phyloP scores from a whole-genome alignment of 2,113 vertebrate species.

The Haemorhous mexicanus region DNA sequence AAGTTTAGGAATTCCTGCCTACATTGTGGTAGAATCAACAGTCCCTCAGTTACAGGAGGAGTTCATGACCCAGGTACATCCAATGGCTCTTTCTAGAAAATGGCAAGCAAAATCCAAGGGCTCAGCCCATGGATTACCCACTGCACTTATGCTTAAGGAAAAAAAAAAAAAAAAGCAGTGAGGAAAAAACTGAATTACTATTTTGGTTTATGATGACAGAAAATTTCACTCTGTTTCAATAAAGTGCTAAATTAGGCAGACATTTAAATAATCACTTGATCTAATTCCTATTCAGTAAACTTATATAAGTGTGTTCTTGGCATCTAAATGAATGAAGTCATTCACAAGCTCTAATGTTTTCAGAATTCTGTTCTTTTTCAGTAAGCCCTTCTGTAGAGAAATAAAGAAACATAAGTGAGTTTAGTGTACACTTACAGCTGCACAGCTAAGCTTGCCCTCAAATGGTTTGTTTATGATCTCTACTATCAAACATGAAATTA shows the following conservation, averaged over 20 bases:
- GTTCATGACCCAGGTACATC: too few species aligned
- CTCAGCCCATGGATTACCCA: neutral
- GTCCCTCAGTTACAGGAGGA: neutral
- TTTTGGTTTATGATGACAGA: neutral
- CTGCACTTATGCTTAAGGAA: neutral
- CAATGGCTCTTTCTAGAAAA: neutral
- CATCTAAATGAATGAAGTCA: neutral
- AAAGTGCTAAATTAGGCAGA: neutral
- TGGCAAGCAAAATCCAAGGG: neutral
- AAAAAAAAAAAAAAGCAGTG: neutral
- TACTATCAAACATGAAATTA: neutral
- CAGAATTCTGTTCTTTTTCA: neutral
- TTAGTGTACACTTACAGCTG: neutral
- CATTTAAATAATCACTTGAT: neutral
- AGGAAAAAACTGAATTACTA: neutral
- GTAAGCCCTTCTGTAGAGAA: neutral
- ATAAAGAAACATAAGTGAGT: neutral
- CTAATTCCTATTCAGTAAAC: neutral
- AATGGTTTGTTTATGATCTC: neutral
- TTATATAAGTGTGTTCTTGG: neutral
- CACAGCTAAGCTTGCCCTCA: neutral
- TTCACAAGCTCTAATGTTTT: neutral
- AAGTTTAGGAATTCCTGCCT: neutral
- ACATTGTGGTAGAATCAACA: neutral
- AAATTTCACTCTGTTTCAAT: neutral